Base-by-base conservation (phyloP, 1,140 invertebrate species). In the Hycleus cichorii region DNA sequence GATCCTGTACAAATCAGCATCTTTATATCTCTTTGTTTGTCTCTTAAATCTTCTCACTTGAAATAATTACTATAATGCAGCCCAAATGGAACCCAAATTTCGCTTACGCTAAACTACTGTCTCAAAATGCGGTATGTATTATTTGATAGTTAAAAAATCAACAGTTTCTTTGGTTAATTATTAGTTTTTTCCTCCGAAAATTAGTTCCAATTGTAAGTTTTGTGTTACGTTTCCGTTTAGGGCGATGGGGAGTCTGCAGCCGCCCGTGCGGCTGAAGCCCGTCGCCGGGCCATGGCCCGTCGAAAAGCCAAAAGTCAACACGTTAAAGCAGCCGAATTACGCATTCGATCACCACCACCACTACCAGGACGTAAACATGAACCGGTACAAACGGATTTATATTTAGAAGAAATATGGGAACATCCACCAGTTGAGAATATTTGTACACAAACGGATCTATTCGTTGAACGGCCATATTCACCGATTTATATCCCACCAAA, bases 361-460 rank as follows among this genome's bases (percentile, higher is more conserved):
- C 83, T 92, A 8, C 78, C 83, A 43, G 90, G 91, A 10, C 79
- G 91, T 56, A 83, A 84, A 56, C 89, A 94, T 73, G 87, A 89
- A 63, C 83, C 84, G 47, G 82, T 94, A 18, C 92, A 95, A 77
- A 95, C 92, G 0, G 92, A 95, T 55, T 74, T 83, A 56, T 94
- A 89, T 72, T 79, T 95, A 24, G 91, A 95, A 72, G 91, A 86
- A 81, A 64, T 90, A 25, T 82, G 80, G 62, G 83, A 86, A 53
- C 83, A 84, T 65, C 86, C 86, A 32, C 80, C 81, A 44, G 88
- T 90, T 69, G 76, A 79, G 40, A 85, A 90, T 64, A 81, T 83
- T 11, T 85, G 84, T 58, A 87, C 88, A 27, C 91, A 95, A 73
- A 95, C 93, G 3, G 92, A 95, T 75, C 79, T 90, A 56, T 90